These are phyloP conservation scores for Noctua pronuba DNA, from an alignment of 2,888 invertebrate genomes.

Conservation along the genomic window DNA sequence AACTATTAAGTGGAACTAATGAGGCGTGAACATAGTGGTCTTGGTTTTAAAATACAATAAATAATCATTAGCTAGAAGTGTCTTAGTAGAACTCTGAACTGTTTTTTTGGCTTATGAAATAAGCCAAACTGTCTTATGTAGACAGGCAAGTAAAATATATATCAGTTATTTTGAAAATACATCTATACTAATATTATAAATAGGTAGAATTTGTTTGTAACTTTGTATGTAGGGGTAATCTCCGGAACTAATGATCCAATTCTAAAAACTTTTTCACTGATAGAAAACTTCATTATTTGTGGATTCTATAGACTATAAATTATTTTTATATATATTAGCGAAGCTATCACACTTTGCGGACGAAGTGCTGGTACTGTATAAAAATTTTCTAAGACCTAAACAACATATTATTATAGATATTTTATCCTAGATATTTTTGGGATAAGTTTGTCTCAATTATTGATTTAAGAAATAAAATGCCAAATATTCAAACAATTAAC, in stretches of 20 bases:
- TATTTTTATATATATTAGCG: too few species aligned
- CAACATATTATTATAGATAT: background rate
- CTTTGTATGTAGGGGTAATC: too few species aligned
- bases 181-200: too few species aligned
- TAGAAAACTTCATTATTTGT: too few species aligned
- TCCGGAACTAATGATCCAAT: too few species aligned
- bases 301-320: too few species aligned
- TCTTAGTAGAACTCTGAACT: background rate
- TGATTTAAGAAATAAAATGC: background rate
- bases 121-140: background rate
- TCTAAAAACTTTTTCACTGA: too few species aligned
- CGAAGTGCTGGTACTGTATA: too few species aligned
- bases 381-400: background rate
- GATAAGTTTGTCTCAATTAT: background rate
- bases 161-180: too few species aligned
- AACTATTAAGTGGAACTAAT: slow-evolving; percentile 47
- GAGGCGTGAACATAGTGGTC: slow-evolving; percentile 36
- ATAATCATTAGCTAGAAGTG: slow-evolving; percentile 11
- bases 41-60: slow-evolving; percentile 26
- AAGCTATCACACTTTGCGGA: too few species aligned
- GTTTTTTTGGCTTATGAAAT: background rate
- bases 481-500: background rate
- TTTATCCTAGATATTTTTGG: background rate
- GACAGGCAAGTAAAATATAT: background rate
- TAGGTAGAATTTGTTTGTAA: too few species aligned